Evolutionary conservation across 2,888 invertebrate genomes (phyloP).

Genomic region (Phyllotreta cruciferae): DNA sequence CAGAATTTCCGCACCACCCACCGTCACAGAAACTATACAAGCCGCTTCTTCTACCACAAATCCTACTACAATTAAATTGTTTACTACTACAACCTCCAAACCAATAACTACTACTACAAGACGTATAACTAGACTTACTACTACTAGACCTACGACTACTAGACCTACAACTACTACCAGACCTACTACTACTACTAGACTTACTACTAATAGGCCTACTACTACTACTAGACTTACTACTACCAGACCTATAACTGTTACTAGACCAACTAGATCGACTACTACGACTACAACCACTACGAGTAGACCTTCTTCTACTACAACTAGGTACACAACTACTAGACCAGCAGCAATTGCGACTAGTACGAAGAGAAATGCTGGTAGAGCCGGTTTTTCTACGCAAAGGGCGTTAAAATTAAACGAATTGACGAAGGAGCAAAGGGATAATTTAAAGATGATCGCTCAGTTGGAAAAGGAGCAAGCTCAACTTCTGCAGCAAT

Average conservation of each 20-base stretch:
- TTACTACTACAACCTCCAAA: conserved; percentile 22
- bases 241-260: conserved; percentile 25
- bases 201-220: conserved; percentile 30
- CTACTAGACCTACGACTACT: conserved; percentile 37
- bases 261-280: conserved; percentile 23
- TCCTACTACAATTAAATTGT: conserved; percentile 1
- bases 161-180: conserved; percentile 28
- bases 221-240: conserved; percentile 27
- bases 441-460: conserved; percentile 55
- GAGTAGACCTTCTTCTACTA: conserved; percentile 22
- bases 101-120: conserved; percentile 22
- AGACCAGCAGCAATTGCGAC: conserved; percentile 12
- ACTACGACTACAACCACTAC: conserved; percentile 19
- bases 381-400: conserved; percentile 32
- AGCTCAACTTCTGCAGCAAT: conserved; percentile 55
- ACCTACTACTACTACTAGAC: conserved; percentile 28
- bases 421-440: conserved; percentile 55
- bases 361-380: conserved; percentile 32
- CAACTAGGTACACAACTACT: conserved; percentile 25
- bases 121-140: conserved; percentile 29
- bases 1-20: conserved; percentile 33
- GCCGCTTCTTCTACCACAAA: conserved; percentile 16
- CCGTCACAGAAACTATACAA: conserved; percentile 28
- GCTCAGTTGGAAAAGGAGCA: conserved; percentile 57
- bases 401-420: conserved; percentile 46